A percentile compares a stretch with the other conserved stretches of the same genome.
Conservation (phyloP, 2,113 vertebrate genomes). For the Campylorhamphus procurvoides region DNA sequence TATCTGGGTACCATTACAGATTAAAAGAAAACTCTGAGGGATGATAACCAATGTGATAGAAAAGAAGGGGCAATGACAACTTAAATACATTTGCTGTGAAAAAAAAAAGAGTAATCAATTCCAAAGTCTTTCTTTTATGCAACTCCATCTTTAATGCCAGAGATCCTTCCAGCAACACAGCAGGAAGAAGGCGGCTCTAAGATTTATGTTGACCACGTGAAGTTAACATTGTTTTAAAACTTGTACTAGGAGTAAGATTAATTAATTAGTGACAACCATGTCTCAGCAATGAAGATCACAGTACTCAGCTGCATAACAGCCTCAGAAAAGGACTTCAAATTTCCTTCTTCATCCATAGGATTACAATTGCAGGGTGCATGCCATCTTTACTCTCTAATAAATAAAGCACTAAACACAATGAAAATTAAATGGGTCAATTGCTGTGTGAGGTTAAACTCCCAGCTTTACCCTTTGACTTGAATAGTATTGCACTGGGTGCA, state of each 20-base stretch:
- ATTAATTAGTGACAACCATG: background rate
- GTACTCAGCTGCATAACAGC: background rate
- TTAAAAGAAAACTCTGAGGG: background rate
- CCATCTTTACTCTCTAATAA: background rate
- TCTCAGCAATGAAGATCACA: background rate
- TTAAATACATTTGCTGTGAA: background rate
- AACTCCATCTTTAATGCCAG: background rate
- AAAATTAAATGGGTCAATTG: constrained; percentile 22
- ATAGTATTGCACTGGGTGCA: constrained; percentile 42
- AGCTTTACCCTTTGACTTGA: constrained; percentile 29
- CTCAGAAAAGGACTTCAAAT: background rate
- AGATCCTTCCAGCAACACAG: background rate
- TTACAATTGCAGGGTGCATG: background rate
- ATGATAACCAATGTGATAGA: background rate
- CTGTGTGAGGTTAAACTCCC: background rate
- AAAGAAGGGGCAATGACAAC: background rate
- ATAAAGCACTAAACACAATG: constrained; percentile 8
- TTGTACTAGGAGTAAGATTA: background rate
- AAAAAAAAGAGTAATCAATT: background rate
- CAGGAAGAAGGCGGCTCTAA: background rate
- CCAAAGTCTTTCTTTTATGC: background rate
- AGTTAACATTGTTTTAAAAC: background rate
- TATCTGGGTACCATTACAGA: background rate
- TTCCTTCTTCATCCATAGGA: background rate
- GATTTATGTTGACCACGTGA: background rate